A percentile compares a stretch with the other conserved stretches of the same genome.
Evolutionary conservation across 2,113 vertebrate genomes (phyloP).

Genomic region (Mobula birostris): DNA sequence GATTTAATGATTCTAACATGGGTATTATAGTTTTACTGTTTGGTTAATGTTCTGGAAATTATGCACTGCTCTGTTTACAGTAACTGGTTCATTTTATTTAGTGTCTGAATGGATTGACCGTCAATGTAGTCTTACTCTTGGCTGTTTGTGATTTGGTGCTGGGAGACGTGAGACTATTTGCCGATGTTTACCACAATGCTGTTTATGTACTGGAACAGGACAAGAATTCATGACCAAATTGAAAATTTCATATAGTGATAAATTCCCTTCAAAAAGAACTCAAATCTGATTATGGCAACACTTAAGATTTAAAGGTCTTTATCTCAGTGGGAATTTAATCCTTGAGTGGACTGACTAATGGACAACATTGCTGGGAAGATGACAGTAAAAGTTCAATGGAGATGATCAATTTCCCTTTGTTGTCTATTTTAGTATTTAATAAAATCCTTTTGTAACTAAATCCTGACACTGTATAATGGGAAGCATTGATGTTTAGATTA

Average conservation of each 20-base stretch:
- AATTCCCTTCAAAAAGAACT: neutral
- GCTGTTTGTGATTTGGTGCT: too few species aligned
- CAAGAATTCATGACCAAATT: neutral
- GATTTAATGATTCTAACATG: too few species aligned
- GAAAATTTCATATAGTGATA: neutral
- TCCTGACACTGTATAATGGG: neutral
- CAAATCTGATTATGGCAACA: neutral
- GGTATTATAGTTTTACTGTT: neutral
- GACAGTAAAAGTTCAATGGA: neutral
- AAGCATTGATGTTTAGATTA: neutral
- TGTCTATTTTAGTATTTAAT: constrained; percentile 6
- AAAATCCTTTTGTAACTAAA: constrained; percentile 5
- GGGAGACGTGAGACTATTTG: too few species aligned
- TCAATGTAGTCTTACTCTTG: too few species aligned
- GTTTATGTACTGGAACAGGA: neutral
- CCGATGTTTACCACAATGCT: neutral
- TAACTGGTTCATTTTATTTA: neutral
- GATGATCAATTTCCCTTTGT: constrained; percentile 11
- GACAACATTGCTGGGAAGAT: neutral
- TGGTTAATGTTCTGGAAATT: neutral
- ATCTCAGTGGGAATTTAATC: neutral
- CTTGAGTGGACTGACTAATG: neutral
- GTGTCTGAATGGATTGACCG: too few species aligned
- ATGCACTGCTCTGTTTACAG: neutral
- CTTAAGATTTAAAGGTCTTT: neutral